phyloP scores from a whole-genome alignment of 2,888 invertebrate genomes.

The Epistrophe eligans region DNA sequence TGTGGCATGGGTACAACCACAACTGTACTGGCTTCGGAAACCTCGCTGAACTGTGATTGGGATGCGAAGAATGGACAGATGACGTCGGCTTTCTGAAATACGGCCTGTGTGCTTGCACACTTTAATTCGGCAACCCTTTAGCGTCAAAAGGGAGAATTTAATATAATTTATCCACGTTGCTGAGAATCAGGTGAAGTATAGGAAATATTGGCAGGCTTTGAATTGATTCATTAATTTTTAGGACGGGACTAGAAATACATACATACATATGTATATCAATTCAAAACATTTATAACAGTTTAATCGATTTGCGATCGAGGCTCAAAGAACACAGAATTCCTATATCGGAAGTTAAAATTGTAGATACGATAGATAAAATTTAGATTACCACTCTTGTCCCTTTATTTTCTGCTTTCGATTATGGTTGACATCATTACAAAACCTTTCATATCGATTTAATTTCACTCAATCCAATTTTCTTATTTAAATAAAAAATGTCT shows the following conservation, averaged over 20 bases:
- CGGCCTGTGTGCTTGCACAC: conserved; percentile 64
- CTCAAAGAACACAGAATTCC: no score
- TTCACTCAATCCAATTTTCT: background rate
- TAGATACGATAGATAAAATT: no score
- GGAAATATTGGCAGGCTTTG: background rate
- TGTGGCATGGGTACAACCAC: conserved; percentile 78
- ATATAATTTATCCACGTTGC: conserved; percentile 35
- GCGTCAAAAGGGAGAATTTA: conserved; percentile 51
- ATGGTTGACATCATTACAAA: no score
- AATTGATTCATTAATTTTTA: background rate
- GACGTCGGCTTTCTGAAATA: conserved; percentile 82
- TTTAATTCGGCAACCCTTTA: conserved; percentile 64
- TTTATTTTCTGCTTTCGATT: no score
- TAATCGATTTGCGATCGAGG: no score
- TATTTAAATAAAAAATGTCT: background rate
- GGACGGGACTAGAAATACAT: no score
- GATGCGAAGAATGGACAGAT: conserved; percentile 82
- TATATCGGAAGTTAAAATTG: no score
- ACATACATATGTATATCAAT: no score
- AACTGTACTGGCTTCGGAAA: conserved; percentile 79
- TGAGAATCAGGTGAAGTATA: background rate
- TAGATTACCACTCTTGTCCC: no score
- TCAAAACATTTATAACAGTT: no score
- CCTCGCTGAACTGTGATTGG: conserved; percentile 82
- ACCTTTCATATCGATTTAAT: background rate